These are phyloP conservation scores for Drosophila punjabiensis DNA, from an alignment of 1,140 invertebrate species.

Conservation along the genomic window DNA sequence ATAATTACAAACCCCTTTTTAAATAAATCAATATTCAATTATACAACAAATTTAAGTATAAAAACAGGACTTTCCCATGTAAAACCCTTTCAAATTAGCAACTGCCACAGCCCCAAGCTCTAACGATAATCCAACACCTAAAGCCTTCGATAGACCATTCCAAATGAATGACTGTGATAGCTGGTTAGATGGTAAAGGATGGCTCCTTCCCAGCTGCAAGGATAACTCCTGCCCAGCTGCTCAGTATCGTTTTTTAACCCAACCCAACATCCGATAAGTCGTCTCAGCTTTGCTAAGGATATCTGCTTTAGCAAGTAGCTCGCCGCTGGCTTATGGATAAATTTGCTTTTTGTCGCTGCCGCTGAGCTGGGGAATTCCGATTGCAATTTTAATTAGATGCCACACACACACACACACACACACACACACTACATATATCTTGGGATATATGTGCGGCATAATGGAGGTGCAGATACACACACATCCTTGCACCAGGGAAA, in stretches of 20 bases:
- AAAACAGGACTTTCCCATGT: neutral
- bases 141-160: constrained; percentile 26
- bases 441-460: constrained; percentile 1
- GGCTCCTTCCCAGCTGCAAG: too few species aligned
- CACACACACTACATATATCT: neutral
- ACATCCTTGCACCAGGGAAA: constrained; percentile 5
- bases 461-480: constrained; percentile 16
- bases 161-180: constrained; percentile 6
- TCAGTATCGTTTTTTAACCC: too few species aligned
- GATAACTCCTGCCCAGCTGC: neutral
- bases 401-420: constrained; percentile 23
- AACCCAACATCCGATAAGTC: constrained; percentile 32
- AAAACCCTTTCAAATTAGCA: neutral
- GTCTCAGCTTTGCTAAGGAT: constrained; percentile 6
- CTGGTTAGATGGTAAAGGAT: neutral
- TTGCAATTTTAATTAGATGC: constrained; percentile 78
- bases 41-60: too few species aligned
- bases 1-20: too few species aligned
- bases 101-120: neutral
- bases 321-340: constrained; percentile 39
- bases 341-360: constrained; percentile 43
- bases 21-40: too few species aligned
- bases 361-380: constrained; percentile 53
- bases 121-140: neutral
- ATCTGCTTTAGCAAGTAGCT: constrained; percentile 22